Conservation (phyloP, 2,113 vertebrate genomes). For the Varanus komodoensis region DNA sequence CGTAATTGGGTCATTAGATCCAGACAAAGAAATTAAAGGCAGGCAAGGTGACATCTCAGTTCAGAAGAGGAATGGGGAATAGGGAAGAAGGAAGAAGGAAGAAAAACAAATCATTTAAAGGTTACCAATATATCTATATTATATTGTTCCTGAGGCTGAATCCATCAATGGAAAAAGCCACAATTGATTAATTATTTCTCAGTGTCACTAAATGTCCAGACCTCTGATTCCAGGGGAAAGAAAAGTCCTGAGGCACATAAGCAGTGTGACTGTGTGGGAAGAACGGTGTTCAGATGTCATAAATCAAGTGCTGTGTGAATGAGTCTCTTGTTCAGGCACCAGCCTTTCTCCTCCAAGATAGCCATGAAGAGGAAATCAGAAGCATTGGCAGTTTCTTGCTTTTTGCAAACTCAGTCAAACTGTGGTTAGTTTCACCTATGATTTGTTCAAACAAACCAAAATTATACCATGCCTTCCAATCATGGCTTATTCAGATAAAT, state of each 20-base stretch:
- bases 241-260: neutral
- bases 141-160: neutral
- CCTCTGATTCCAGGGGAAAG: neutral
- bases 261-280: neutral
- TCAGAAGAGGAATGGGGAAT: slow-evolving; percentile 1
- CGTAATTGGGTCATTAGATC: neutral
- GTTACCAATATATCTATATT: neutral
- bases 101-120: neutral
- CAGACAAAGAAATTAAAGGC: neutral
- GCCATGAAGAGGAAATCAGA: neutral
- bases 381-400: neutral
- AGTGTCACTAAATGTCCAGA: neutral
- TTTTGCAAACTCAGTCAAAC: neutral
- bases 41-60: neutral
- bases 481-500: neutral
- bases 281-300: neutral
- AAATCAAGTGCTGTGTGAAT: neutral
- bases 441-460: neutral
- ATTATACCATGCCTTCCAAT: neutral
- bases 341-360: neutral
- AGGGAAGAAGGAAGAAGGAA: neutral
- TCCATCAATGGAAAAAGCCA: neutral
- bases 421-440: neutral
- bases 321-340: neutral
- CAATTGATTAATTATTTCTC: neutral